A percentile compares a stretch with the other conserved stretches of the same genome.
These are phyloP conservation scores for Actinia tenebrosa DNA, from an alignment of 64 coral and sea anemone species.

Conservation along the genomic window DNA sequence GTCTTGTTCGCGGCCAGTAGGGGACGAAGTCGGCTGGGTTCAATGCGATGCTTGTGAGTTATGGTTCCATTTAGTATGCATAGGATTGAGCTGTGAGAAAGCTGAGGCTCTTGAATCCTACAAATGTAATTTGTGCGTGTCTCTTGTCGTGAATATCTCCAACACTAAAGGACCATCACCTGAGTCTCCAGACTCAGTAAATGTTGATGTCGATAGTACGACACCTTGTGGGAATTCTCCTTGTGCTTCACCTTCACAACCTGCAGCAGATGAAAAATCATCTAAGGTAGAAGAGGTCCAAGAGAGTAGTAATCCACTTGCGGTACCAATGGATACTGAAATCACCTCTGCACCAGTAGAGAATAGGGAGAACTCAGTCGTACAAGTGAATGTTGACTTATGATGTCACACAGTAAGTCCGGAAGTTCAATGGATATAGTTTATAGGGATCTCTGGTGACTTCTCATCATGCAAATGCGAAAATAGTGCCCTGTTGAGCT, in stretches of 20 bases:
- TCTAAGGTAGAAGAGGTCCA: not conserved
- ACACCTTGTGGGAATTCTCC: slow-evolving; percentile 61
- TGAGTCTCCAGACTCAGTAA: slow-evolving; percentile 75
- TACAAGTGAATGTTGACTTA: not conserved
- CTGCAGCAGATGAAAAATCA: not conserved
- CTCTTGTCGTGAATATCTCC: slow-evolving; percentile 18
- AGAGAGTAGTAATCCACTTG: not conserved
- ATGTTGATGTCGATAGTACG: slow-evolving; percentile 84
- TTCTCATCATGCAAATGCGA: not conserved
- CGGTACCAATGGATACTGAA: not conserved
- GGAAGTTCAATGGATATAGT: not conserved
- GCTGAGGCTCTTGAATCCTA: slow-evolving; percentile 91
- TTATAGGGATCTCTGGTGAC: not conserved
- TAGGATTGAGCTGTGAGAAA: slow-evolving; percentile 62
- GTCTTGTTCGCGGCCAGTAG: slow-evolving; percentile 64
- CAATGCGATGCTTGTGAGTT: slow-evolving; percentile 91
- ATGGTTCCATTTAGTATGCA: slow-evolving; percentile 87
- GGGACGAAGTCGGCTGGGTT: slow-evolving; percentile 94
- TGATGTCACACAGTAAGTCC: not conserved
- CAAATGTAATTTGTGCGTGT: slow-evolving; percentile 49
- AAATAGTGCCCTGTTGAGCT: not conserved
- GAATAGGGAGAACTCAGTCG: not conserved
- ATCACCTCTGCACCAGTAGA: not conserved
- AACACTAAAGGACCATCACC: slow-evolving; percentile 13
- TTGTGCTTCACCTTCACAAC: slow-evolving; percentile 24